Evolutionary conservation across 2,113 vertebrate genomes (phyloP).

Genomic region (Catharus bicknelli): DNA sequence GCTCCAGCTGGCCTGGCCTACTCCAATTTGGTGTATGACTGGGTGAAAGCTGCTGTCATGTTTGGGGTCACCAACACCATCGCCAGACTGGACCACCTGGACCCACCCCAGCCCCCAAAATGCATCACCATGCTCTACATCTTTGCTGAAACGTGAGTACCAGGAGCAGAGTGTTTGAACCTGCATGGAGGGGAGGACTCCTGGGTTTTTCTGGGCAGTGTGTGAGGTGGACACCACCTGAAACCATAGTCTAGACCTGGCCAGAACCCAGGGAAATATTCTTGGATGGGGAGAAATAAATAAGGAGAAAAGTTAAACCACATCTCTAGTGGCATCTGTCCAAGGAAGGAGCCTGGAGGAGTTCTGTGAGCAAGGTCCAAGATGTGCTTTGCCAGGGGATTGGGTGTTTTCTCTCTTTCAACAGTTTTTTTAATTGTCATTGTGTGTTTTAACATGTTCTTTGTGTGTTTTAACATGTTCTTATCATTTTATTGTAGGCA

Average conservation of each 20-base stretch:
- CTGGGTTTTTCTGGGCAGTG: not conserved
- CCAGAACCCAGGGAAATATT: not conserved
- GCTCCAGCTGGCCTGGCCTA: constrained; percentile 89
- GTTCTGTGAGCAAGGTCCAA: not conserved
- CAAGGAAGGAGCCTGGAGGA: not conserved
- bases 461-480: not conserved
- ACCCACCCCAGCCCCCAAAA: constrained; percentile 91
- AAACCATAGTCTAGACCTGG: not conserved
- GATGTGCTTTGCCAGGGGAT: not conserved
- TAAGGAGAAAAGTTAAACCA: not conserved
- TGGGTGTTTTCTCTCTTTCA: not conserved
- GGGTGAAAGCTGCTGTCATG: constrained; percentile 94
- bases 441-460: not conserved
- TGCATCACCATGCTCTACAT: constrained; percentile 95
- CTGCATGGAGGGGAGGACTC: rapidly evolving
- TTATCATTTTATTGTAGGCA: constrained; percentile 76
- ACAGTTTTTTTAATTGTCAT: not conserved
- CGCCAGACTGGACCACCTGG: constrained; percentile 88
- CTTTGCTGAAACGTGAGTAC: constrained; percentile 91
- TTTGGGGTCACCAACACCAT: constrained; percentile 91
- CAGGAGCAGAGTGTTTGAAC: rapidly evolving
- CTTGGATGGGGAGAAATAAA: not conserved
- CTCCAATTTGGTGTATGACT: constrained; percentile 92
- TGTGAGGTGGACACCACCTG: not conserved
- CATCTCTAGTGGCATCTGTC: rapidly evolving